Conservation (phyloP, 2,797 vertebrate genomes). For the Fratercula arctica region DNA sequence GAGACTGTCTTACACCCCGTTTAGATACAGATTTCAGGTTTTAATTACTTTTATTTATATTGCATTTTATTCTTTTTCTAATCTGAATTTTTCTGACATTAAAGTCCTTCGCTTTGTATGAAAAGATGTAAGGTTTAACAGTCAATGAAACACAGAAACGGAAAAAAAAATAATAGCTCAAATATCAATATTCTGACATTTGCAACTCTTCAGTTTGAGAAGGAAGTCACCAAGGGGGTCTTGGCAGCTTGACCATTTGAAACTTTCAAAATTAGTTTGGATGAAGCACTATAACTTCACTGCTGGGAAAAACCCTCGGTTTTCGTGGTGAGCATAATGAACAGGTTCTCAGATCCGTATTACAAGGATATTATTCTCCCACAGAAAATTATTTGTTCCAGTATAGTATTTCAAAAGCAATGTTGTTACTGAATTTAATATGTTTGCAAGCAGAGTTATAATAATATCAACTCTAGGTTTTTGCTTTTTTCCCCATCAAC, state of each 20-base stretch:
- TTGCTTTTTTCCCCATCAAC: neutral
- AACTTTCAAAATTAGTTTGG: neutral
- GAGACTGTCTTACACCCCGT: accelerated
- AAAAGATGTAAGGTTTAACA: neutral
- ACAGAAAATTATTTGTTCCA: neutral
- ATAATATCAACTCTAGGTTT: neutral
- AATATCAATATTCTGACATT: neutral
- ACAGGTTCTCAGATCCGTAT: neutral
- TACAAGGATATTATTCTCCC: neutral
- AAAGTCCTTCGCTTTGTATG: neutral
- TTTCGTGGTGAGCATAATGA: neutral
- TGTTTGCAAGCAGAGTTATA: neutral
- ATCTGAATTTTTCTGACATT: neutral
- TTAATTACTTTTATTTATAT: neutral
- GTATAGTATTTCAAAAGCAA: neutral
- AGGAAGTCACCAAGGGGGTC: neutral
- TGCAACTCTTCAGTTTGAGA: neutral
- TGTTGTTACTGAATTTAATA: neutral
- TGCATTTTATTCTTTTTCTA: neutral
- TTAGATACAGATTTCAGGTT: neutral
- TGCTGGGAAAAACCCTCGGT: neutral
- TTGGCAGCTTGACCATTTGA: neutral
- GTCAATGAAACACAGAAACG: neutral
- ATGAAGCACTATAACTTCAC: neutral
- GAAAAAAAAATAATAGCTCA: neutral